Conservation (phyloP, 2,113 vertebrate species). For the Charadrius vociferus region DNA sequence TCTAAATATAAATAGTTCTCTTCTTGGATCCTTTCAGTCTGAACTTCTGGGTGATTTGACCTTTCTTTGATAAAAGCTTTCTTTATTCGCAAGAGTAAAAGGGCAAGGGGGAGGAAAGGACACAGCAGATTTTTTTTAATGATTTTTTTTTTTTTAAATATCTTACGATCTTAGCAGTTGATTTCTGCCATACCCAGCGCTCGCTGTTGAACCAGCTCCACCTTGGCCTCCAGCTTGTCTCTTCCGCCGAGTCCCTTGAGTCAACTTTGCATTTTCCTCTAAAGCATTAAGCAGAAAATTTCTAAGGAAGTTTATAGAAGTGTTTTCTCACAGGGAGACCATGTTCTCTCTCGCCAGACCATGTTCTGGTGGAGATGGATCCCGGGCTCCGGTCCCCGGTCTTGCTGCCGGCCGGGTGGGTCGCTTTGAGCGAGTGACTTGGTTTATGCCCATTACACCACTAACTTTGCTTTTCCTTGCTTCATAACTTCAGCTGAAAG, state of each 20-base stretch:
- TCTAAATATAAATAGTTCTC: background rate
- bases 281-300: background rate
- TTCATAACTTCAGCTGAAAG: background rate
- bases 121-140: background rate
- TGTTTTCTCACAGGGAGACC: background rate
- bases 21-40: background rate
- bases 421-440: background rate
- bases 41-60: slow-evolving; percentile 26
- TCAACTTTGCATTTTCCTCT: background rate
- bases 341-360: too few species aligned
- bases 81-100: slow-evolving; percentile 22
- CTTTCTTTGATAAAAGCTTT: slow-evolving; percentile 49
- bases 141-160: background rate
- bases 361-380: accelerated
- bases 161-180: background rate
- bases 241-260: background rate
- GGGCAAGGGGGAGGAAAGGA: slow-evolving; percentile 6
- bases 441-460: background rate
- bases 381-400: background rate
- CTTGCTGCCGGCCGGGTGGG: background rate
- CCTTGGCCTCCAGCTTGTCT: background rate
- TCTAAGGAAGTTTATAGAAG: background rate
- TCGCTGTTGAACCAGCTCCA: background rate
- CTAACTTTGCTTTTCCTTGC: background rate
- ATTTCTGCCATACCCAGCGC: accelerated